A percentile compares a stretch with the other conserved stretches of the same genome.
phyloP scores from a whole-genome alignment of 64 coral and sea anemone species.

The Pocillopora damicornis region DNA sequence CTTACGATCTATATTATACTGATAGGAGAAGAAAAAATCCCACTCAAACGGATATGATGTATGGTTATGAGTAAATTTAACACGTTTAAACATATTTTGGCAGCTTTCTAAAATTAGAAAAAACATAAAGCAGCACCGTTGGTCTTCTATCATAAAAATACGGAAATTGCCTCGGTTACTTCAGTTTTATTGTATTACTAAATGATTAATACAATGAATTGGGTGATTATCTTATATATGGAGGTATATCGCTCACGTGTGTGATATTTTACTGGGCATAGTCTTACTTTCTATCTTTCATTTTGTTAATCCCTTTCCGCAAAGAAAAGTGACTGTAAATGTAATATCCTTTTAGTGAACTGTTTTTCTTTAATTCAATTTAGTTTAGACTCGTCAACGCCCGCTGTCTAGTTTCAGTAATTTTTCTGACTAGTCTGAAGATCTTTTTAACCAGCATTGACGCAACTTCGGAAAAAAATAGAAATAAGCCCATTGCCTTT shows the following conservation, averaged over 20 bases:
- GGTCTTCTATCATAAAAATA: neutral
- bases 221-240: conserved; percentile 7
- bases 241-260: neutral
- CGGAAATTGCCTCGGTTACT: neutral
- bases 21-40: neutral
- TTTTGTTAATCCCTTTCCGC: neutral
- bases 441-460: too few relatives aligned
- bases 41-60: neutral
- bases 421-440: neutral
- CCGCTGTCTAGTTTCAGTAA: neutral
- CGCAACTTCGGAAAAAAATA: neutral
- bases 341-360: neutral
- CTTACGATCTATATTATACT: neutral
- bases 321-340: neutral
- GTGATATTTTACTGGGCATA: neutral
- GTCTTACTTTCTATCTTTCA: neutral
- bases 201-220: conserved; percentile 17
- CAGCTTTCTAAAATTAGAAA: neutral
- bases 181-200: neutral
- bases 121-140: neutral
- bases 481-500: neutral
- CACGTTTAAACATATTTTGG: neutral
- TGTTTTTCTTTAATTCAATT: neutral
- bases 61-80: neutral
- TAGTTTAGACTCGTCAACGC: neutral